Base-by-base conservation (phyloP, 2,888 invertebrate genomes). In the Chirona hameri region DNA sequence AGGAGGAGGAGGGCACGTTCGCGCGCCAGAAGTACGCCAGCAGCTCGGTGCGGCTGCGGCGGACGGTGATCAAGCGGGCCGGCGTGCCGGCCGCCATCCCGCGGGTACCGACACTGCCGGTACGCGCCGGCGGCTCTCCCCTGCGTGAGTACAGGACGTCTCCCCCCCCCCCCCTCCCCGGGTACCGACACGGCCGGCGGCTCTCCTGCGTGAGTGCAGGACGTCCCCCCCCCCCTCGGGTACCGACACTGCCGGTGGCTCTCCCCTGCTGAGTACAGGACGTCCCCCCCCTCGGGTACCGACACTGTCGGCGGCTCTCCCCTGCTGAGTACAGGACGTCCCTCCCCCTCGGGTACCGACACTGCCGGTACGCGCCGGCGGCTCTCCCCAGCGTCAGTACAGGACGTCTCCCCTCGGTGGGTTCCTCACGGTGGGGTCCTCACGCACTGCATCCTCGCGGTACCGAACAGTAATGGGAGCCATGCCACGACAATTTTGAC, bases 81-180 rank as follows among this genome's bases (percentile, higher is more conserved):
- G 76, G 76, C 39, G 76, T 76, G 76, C 76, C 76, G 9, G 76
- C 76, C 39, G 76, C 76, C 39, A 76, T 76, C 76, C 76, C 76
- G 27, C 21, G 9, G 76, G 76, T 76, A 39, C 76, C 76, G 21
- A 7, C 27, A 21, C 76, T 76, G 76, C 76, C 76, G 39, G 9
- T 21, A 4, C 76, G 76, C 39, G 39, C 76, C 39, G 39, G 31
- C 76, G 76, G 76, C 31, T 76, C 76, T 5, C 76, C 76, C 1
- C 76, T 76, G 39, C 76, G 76, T 76, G 76, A 76, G 76, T 76
- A 14, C n/a, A n/a, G n/a, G n/a, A n/a, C n/a, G n/a, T n/a, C n/a
- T n/a, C n/a, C n/a, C n/a, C n/a, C n/a, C n/a, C n/a, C n/a, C n/a
- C n/a, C n/a, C n/a, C n/a, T n/a, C n/a, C n/a, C n/a, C n/a, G n/a